Conservation (phyloP, 2,888 invertebrate genomes). For the Agriopis leucophaearia region DNA sequence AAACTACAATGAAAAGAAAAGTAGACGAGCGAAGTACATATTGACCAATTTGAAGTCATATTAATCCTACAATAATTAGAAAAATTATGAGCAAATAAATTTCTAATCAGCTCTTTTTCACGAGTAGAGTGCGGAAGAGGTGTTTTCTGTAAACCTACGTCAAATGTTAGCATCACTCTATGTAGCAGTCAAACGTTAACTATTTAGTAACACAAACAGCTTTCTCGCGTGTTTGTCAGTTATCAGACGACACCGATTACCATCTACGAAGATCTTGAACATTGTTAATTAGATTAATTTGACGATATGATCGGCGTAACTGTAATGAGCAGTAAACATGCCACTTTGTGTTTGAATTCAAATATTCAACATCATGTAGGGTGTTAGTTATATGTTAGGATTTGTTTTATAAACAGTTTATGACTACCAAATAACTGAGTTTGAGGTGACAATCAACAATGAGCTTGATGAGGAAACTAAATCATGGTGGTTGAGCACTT, state of each 20-base stretch:
- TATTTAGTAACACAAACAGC: constrained; percentile 32
- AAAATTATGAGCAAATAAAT: background rate
- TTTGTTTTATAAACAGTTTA: background rate
- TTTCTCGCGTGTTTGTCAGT: constrained; percentile 57
- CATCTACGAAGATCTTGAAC: constrained; percentile 56
- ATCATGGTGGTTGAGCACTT: no score
- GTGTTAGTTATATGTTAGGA: background rate
- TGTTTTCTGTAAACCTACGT: background rate
- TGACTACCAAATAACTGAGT: background rate
- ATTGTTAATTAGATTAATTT: constrained; percentile 71
- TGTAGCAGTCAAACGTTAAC: constrained; percentile 20
- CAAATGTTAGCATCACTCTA: background rate
- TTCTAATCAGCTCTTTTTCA: background rate
- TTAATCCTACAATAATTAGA: no score
- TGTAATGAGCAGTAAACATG: constrained; percentile 68
- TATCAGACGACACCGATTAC: constrained; percentile 61
- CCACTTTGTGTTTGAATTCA: constrained; percentile 42
- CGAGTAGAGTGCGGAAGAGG: background rate
- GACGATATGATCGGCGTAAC: constrained; percentile 65
- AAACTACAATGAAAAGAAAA: no score
- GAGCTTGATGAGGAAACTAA: no score
- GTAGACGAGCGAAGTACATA: no score
- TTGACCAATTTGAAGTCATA: no score
- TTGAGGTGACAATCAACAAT: no score
- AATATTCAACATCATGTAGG: background rate